Evolutionary conservation across 2,888 invertebrate genomes (phyloP).

Genomic region (Calameuta filiformis): DNA sequence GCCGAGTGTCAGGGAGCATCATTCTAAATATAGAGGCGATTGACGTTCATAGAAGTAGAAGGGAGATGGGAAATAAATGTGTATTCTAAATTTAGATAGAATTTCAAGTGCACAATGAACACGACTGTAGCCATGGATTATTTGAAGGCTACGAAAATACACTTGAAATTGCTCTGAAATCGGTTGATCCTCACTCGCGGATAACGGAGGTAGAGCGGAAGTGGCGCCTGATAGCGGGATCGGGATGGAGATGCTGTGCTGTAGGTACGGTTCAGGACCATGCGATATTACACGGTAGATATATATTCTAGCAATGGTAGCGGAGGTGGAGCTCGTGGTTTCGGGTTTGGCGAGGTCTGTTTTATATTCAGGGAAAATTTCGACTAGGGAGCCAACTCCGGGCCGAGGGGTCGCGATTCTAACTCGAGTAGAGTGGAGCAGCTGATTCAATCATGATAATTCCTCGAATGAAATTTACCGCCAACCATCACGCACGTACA

Average conservation of each 20-base stretch:
- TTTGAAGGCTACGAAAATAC: slow-evolving; percentile 11
- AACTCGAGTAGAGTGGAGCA: slow-evolving; percentile 42
- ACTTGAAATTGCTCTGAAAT: slow-evolving; percentile 19
- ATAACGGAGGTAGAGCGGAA: background rate
- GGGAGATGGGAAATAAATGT: background rate
- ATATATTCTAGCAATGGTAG: background rate
- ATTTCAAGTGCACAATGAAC: background rate
- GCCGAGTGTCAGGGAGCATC: background rate
- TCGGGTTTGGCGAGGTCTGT: slow-evolving; percentile 11
- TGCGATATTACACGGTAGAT: background rate
- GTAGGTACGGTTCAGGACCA: background rate
- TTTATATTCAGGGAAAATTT: slow-evolving; percentile 38
- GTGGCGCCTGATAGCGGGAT: background rate
- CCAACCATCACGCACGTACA: slow-evolving; percentile 58
- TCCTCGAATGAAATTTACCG: slow-evolving; percentile 65
- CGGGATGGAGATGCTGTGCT: background rate
- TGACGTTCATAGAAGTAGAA: slow-evolving; percentile 14
- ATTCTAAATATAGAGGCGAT: slow-evolving; percentile 22
- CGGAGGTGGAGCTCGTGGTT: background rate
- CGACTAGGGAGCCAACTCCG: background rate
- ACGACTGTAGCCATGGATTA: background rate
- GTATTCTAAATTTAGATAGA: slow-evolving; percentile 4
- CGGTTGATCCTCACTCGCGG: slow-evolving; percentile 5
- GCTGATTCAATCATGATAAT: slow-evolving; percentile 66
- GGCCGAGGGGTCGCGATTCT: slow-evolving; percentile 23